Evolutionary conservation across 30 jellyfish, hydroid and myxozoan species (phyloP), one percentile per base, ranked within the genome.

Genomic region (Nemopilema nomurai): DNA sequence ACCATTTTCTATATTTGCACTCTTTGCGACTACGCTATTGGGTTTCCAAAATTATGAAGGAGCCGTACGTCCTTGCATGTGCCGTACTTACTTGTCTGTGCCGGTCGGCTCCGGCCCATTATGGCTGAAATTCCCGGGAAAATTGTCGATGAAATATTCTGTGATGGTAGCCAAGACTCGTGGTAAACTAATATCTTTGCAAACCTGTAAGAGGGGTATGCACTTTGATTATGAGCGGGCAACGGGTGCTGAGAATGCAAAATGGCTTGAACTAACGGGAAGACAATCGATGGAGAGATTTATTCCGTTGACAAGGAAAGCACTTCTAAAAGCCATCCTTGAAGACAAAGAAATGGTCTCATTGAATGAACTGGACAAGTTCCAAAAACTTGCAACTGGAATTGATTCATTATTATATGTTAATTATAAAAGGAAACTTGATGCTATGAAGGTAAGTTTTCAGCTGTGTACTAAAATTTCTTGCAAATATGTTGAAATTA

Each of bases 201-300:
- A 13, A 41, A 41, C 6, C 57, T 41, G 13, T 41, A 6, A 41
- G 13, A 41, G 9, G 9, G 57, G 79, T 24, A 68, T 49, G 49
- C 74, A 68, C 49, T 87, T 87, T 70, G 91, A 87, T 63, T 87
- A 87, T 69, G 90, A 87, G 52, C 51, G 96, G 41, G 67, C 74
- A 21, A 71, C 69, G 24, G 87, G 87, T 18, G 50, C 77, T 0
- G 90, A 71, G 69, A 64, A 87, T 30, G 84, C 84, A 49, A 87
- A 71, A 71, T 87, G 96, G 96, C 67, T 77, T 17, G 76, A 79
- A 49, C 76, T 87, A 53, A 69, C 87, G 24, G 96, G 96, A 23
- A 25, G 31, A 19, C 87, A 87, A 49, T 79, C 89, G 18, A 65
- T 63, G 51, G 82, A 69, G 70, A 77, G 41, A 49, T 87, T 87